phyloP scores from a whole-genome alignment of 2,888 invertebrate genomes.

The Hedychridium roseum region DNA sequence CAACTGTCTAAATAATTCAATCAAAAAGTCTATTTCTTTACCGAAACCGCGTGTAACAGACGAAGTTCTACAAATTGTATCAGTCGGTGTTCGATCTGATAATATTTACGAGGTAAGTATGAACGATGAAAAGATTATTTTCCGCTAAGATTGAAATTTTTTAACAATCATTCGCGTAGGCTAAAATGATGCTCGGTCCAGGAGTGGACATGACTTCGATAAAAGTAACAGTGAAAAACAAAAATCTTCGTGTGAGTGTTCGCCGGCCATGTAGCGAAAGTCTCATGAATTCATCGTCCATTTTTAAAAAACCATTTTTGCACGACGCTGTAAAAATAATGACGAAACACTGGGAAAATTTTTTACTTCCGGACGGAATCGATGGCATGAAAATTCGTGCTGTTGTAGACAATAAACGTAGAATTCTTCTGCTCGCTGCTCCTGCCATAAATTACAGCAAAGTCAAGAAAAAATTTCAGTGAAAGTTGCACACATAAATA shows the following conservation, averaged over 20 bases:
- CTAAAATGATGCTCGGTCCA: conserved; percentile 36
- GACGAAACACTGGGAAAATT: conserved; percentile 38
- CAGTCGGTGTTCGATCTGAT: conserved; percentile 36
- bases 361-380: conserved; percentile 39
- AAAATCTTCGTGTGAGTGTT: conserved; percentile 40
- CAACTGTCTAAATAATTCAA: too few relatives aligned
- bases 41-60: conserved; percentile 17
- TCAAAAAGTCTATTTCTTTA: conserved; percentile 9
- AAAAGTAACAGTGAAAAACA: conserved; percentile 46
- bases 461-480: conserved; percentile 16
- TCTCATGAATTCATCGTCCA: conserved; percentile 22
- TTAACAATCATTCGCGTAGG: conserved; percentile 18
- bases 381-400: conserved; percentile 42
- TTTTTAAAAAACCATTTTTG: conserved; percentile 25
- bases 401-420: conserved; percentile 34
- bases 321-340: conserved; percentile 27
- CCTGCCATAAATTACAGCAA: conserved; percentile 32
- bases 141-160: neutral
- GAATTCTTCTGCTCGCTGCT: conserved; percentile 39
- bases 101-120: conserved; percentile 39
- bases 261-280: conserved; percentile 28
- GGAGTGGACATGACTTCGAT: conserved; percentile 42
- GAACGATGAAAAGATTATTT: neutral
- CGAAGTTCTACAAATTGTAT: conserved; percentile 39
- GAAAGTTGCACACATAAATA: neutral